Base-by-base conservation (phyloP, 2,113 vertebrate species). In the Engystomops pustulosus region DNA sequence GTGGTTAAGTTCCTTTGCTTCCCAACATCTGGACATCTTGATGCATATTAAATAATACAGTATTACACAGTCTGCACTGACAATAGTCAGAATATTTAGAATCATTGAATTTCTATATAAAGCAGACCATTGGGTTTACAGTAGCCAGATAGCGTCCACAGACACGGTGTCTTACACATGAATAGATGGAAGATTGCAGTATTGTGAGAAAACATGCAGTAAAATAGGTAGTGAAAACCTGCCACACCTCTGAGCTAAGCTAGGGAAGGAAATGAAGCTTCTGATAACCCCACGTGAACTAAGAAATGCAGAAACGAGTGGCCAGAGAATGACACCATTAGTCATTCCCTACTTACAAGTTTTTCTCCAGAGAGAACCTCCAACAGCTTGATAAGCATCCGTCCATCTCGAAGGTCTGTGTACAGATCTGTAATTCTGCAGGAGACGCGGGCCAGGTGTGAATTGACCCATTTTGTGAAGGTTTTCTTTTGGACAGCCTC, bases 401-500 rank as follows among this genome's bases (percentile, higher is more conserved):
- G 95, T 58, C 97, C 97, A 86, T 98, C 97, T 0, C 97, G 94
- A 81, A 98, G 95, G 90, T 98, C 97, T 10, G 95, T 92, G 90
- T 98, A 98, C 15, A 98, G 91, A 87, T 98, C 97, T 9, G 96
- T 97, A 89, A 98, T 98, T 76, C 97, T 91, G 87, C 97, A 98
- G 84, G 97, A 98, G 0, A 98, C 96, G 0, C 97, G 92, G 85
- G 96, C 96, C 81, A 98, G 89, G 90, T 98, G 97, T 9, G 97
- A 98, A 89, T 98, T 98, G 23, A 98, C 96, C 97, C 97, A 98
- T 81, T 98, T 98, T 1, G 95, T 96, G 91, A 98, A 98, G 65
- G 97, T 98, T 91, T 98, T 98, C 94, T 98, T 98, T 92, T 98
- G 97, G 84, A 98, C 97, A 0, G 97, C 97, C 90, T 98, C 97